Evolutionary conservation across 2,113 vertebrate genomes (phyloP).

Genomic region (Mungos mungo): DNA sequence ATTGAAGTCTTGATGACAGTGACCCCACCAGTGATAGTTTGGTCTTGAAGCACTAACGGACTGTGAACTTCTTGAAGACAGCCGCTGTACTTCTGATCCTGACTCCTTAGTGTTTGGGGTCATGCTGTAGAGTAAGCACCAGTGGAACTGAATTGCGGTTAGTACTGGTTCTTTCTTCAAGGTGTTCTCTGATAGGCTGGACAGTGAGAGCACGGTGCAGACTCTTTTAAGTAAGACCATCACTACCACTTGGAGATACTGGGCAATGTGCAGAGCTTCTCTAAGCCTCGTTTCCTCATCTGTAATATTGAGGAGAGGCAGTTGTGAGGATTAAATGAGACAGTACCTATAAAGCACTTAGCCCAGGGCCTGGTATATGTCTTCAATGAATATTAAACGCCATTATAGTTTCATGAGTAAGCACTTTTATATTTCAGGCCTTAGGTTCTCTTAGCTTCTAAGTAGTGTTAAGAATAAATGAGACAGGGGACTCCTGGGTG

Average conservation of each 20-base stretch:
- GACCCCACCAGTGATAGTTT: neutral
- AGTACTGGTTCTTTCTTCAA: neutral
- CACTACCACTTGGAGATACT: neutral
- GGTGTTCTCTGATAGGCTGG: neutral
- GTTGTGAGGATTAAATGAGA: constrained; percentile 10
- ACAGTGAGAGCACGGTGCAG: neutral
- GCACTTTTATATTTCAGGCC: neutral
- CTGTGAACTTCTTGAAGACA: neutral
- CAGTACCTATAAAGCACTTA: neutral
- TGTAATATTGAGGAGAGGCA: neutral
- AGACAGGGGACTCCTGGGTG: neutral
- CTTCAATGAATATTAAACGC: neutral
- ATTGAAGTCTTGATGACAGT: neutral
- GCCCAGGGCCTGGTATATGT: neutral
- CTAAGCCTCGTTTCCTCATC: constrained; percentile 14
- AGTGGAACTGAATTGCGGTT: neutral
- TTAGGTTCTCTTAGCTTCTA: neutral
- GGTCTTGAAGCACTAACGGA: neutral
- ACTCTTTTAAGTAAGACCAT: neutral
- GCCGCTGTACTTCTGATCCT: neutral
- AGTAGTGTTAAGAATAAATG: neutral
- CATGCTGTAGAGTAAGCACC: neutral
- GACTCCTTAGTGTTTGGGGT: neutral
- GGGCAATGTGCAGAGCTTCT: neutral
- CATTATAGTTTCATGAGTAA: neutral